Evolutionary conservation across 2,113 vertebrate species (phyloP), one percentile per base, ranked within the genome.

Genomic region (Sphyrna mokarran): DNA sequence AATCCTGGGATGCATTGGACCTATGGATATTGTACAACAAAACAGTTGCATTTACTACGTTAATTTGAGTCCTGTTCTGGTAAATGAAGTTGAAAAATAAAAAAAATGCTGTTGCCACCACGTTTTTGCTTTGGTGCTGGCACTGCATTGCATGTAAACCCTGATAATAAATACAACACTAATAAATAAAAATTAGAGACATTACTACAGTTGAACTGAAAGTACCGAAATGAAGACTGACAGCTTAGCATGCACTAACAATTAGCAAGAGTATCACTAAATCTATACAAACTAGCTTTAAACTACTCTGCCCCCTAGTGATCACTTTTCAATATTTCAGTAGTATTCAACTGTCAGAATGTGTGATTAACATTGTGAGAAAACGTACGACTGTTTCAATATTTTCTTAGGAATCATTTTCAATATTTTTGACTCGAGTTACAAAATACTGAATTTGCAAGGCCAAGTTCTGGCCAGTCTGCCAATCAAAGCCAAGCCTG

Each of bases 111-210:
- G 40, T 76, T 43, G 43, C 40, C 40, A 72, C 43, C 69, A 76
- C 94, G 33, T 76, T 94, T 91, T 72, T 37, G 40, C 43, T 16
- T 95, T 95, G 48, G 94, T 29, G 69, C 94, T 95, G 94, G 68
- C 68, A 29, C 72, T 72, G 40, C 37, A 95, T 69, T 72, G 40
- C 37, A 95, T 69, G 40, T 48, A 95, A 95, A 54, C 40, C 94
- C 68, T 95, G 40, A 72, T 95, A 95, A 95, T 95, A 95, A 95
- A 95, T 95, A 95, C 69, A 95, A 48, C 23, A 95, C 68, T 95
- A 95, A 95, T 72, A 72, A 72, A 95, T 72, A 95, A 95, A 95
- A 95, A 43, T 95, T 72, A 76, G 10, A 48, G 94, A 95, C 23
- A 54, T 95, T 95, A 29, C 69, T 72, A 95, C 29, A 43, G n/a